phyloP scores from a whole-genome alignment of 2,797 vertebrate genomes.

The Parauchenoglanis ngamensis region DNA sequence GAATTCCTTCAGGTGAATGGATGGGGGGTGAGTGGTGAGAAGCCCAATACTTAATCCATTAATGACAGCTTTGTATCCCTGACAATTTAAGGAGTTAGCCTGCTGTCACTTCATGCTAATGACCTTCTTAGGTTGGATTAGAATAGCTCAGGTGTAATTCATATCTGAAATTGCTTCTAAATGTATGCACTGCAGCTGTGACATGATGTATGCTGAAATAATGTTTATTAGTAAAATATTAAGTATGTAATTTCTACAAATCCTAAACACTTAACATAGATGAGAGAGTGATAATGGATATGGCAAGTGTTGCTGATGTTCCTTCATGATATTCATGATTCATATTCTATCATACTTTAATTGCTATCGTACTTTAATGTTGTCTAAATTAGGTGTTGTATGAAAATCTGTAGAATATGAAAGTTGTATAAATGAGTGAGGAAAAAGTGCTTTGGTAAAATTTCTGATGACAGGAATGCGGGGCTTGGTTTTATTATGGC shows the following conservation, averaged over 20 bases:
- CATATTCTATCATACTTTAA: no score
- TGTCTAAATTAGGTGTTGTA: neutral
- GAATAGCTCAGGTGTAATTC: neutral
- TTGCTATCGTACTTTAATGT: neutral
- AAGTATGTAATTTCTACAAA: neutral
- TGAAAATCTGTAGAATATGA: neutral
- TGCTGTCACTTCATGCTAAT: slow-evolving; percentile 20
- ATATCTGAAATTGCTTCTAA: neutral
- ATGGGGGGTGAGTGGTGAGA: slow-evolving; percentile 1
- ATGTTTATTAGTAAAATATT: neutral
- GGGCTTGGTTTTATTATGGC: slow-evolving; percentile 48
- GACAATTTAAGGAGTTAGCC: slow-evolving; percentile 34
- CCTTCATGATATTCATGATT: no score
- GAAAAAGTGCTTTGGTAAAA: slow-evolving; percentile 37
- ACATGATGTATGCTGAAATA: neutral
- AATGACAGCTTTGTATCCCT: slow-evolving; percentile 49
- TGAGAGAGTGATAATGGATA: neutral
- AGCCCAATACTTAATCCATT: slow-evolving; percentile 53
- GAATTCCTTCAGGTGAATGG: slow-evolving; percentile 44
- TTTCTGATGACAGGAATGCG: slow-evolving; percentile 55
- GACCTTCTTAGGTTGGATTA: neutral
- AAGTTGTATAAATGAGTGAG: neutral
- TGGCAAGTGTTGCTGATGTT: neutral
- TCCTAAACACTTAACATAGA: neutral
- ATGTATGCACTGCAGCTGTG: neutral